A percentile compares a stretch with the other conserved stretches of the same genome.
Evolutionary conservation across 2,797 vertebrate species (phyloP).

Genomic region (Rhinichthys osculus): DNA sequence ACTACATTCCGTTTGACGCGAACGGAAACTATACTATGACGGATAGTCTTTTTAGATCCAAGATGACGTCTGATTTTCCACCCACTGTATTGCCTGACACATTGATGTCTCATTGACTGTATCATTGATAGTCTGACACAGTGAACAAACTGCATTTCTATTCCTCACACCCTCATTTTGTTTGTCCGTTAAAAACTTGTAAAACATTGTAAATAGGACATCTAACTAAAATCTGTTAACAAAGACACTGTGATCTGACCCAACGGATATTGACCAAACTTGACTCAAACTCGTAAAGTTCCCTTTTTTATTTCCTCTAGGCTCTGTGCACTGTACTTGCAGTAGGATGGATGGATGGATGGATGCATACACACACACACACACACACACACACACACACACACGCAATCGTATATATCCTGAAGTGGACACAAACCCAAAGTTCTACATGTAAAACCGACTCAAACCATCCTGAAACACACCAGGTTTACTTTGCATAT

Average conservation of each 20-base stretch:
- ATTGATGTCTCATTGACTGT: too few species aligned
- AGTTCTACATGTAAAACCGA: background rate
- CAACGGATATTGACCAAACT: background rate
- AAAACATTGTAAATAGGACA: background rate
- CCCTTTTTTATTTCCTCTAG: too few species aligned
- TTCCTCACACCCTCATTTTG: background rate
- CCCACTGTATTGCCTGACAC: background rate
- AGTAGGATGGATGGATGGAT: too few species aligned
- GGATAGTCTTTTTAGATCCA: background rate
- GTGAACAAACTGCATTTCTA: background rate
- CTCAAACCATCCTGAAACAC: background rate
- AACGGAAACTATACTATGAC: background rate
- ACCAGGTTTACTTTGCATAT: background rate
- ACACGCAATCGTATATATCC: background rate
- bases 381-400: background rate
- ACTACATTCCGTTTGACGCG: background rate
- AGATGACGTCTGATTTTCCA: background rate
- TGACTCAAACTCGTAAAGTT: too few species aligned
- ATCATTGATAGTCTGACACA: background rate
- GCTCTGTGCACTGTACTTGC: too few species aligned
- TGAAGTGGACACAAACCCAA: background rate
- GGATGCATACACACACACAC: background rate
- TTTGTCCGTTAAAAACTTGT: background rate
- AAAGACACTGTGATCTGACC: background rate
- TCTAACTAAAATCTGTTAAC: background rate